phyloP scores from a whole-genome alignment of 2,797 vertebrate species.

The Avahi laniger region DNA sequence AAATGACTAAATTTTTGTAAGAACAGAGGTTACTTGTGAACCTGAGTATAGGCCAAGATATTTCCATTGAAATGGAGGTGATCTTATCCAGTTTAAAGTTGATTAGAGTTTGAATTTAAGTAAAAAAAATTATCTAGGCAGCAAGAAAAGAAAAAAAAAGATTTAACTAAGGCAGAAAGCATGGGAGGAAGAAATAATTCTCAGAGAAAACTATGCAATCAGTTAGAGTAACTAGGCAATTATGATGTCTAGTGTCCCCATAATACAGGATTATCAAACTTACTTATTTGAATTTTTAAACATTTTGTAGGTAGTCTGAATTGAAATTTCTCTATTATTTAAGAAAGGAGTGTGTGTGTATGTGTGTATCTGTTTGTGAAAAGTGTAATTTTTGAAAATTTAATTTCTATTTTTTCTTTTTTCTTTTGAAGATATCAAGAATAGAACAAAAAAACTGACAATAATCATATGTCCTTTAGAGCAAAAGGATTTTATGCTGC shows the following conservation, averaged over 20 bases:
- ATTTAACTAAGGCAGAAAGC: not conserved
- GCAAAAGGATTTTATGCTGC: not conserved
- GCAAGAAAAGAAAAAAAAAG: not conserved
- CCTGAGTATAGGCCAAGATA: not conserved
- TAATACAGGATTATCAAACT: not conserved
- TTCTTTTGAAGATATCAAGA: not conserved
- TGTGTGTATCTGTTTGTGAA: not conserved
- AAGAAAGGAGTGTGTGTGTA: not conserved
- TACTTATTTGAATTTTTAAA: not conserved
- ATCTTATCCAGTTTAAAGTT: not conserved
- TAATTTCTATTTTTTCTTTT: not conserved
- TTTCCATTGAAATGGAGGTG: not conserved
- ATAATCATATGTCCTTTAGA: not conserved
- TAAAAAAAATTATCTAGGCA: not conserved
- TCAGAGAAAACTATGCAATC: not conserved
- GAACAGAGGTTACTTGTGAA: not conserved
- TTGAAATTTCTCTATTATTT: not conserved
- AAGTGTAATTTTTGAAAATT: not conserved
- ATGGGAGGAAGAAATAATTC: not conserved
- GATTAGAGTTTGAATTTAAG: not conserved
- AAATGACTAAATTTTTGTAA: not conserved
- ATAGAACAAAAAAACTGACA: not conserved
- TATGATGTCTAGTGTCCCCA: not conserved
- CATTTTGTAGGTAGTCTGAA: not conserved
- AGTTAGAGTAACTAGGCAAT: not conserved